Evolutionary conservation across 2,113 vertebrate species (phyloP).

Genomic region (Semnornis frantzii): DNA sequence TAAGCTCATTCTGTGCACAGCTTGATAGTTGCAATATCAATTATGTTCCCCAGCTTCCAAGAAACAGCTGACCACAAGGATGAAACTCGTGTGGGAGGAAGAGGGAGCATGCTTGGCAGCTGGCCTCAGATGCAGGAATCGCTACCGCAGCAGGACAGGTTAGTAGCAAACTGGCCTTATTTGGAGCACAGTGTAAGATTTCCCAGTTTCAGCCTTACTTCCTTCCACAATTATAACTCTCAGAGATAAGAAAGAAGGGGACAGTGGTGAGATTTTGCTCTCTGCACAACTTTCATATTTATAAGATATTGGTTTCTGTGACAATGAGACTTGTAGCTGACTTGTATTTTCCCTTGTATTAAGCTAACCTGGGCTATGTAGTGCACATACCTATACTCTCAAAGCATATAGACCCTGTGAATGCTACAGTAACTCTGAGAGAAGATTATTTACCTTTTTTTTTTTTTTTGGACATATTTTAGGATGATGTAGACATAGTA

Average conservation of each 20-base stretch:
- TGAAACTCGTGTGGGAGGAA: conserved; percentile 53
- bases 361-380: not conserved
- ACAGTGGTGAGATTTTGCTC: not conserved
- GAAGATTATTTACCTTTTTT: not conserved
- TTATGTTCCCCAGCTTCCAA: conserved; percentile 53
- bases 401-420: not conserved
- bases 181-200: not conserved
- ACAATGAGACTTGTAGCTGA: not conserved
- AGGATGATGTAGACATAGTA: not conserved
- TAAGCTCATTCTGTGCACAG: not conserved
- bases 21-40: conserved; percentile 36
- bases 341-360: not conserved
- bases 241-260: not conserved
- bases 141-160: conserved; percentile 46
- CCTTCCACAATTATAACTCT: not conserved
- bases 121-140: not conserved
- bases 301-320: not conserved
- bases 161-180: conserved; percentile 22
- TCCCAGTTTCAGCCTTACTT: not conserved
- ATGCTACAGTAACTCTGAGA: not conserved
- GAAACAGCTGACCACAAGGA: conserved; percentile 57
- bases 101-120: conserved; percentile 36
- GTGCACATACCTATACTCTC: not conserved
- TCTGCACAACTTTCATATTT: not conserved
- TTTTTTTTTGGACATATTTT: not conserved